A percentile compares a stretch with the other conserved stretches of the same genome.
Evolutionary conservation across 2,797 vertebrate genomes (phyloP).

Genomic region (Typhlichthys subterraneus): DNA sequence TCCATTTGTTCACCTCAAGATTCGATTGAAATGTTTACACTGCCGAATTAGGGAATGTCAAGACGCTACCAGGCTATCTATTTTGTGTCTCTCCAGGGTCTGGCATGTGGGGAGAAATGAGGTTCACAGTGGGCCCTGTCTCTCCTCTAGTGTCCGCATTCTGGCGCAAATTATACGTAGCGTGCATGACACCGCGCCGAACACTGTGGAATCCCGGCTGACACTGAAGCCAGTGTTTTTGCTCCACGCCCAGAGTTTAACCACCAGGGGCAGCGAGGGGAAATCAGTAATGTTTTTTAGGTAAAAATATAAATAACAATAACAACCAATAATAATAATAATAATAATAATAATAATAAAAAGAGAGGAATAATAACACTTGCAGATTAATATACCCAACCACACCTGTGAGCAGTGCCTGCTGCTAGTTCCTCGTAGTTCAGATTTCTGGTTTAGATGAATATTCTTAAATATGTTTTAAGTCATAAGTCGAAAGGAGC

Average conservation of each 20-base stretch:
- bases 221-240: slow-evolving; percentile 65
- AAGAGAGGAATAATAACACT: no score
- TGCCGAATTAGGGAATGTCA: slow-evolving; percentile 40
- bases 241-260: slow-evolving; percentile 67
- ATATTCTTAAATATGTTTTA: background rate
- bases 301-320: slow-evolving; percentile 1
- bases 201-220: slow-evolving; percentile 70
- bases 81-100: slow-evolving; percentile 31
- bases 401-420: background rate
- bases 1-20: slow-evolving; percentile 60
- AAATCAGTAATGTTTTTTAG: slow-evolving; percentile 33
- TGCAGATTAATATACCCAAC: background rate
- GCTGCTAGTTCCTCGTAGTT: background rate
- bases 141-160: slow-evolving; percentile 40
- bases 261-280: slow-evolving; percentile 35
- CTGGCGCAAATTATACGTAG: slow-evolving; percentile 65
- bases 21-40: slow-evolving; percentile 66
- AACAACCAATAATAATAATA: background rate
- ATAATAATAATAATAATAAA: no score
- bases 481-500: no score
- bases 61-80: slow-evolving; percentile 47
- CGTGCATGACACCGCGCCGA: slow-evolving; percentile 56
- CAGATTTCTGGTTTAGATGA: slow-evolving; percentile 10
- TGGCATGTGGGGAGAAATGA: slow-evolving; percentile 21
- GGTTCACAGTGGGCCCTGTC: slow-evolving; percentile 65